Evolutionary conservation across 2,888 invertebrate species (phyloP).

Genomic region (Conus canariensis): DNA sequence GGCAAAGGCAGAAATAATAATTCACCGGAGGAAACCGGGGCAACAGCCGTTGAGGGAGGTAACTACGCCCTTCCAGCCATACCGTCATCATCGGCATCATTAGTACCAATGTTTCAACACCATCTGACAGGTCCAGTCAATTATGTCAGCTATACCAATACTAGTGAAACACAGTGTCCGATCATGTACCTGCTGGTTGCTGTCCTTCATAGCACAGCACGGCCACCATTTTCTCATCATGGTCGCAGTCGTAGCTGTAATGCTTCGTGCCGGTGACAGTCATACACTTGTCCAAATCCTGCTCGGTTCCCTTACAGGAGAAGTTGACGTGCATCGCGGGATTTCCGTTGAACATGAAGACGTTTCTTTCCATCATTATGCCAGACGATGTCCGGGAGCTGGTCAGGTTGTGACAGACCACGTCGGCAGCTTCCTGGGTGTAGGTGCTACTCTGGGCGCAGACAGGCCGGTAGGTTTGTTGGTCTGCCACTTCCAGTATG

Average conservation of each 20-base stretch:
- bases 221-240: slow-evolving; percentile 11
- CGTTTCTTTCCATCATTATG: background rate
- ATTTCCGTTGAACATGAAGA: background rate
- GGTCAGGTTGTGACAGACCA: slow-evolving; percentile 16
- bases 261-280: background rate
- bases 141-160: too few relatives aligned
- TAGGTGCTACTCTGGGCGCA: background rate
- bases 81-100: too few relatives aligned
- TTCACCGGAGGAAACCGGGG: too few relatives aligned
- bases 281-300: background rate
- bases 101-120: too few relatives aligned
- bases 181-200: background rate
- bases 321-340: background rate
- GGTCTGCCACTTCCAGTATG: background rate
- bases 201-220: slow-evolving; percentile 20
- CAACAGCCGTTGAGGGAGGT: too few relatives aligned
- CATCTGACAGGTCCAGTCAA: too few relatives aligned
- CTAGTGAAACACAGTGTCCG: too few relatives aligned
- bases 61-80: too few relatives aligned
- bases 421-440: slow-evolving; percentile 16
- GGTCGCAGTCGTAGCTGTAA: background rate
- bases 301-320: slow-evolving; percentile 24
- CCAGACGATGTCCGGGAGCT: background rate
- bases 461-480: background rate
- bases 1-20: too few relatives aligned